These are phyloP conservation scores for Fragum whitleyi DNA, from an alignment of 2,888 invertebrate genomes.

Conservation along the genomic window DNA sequence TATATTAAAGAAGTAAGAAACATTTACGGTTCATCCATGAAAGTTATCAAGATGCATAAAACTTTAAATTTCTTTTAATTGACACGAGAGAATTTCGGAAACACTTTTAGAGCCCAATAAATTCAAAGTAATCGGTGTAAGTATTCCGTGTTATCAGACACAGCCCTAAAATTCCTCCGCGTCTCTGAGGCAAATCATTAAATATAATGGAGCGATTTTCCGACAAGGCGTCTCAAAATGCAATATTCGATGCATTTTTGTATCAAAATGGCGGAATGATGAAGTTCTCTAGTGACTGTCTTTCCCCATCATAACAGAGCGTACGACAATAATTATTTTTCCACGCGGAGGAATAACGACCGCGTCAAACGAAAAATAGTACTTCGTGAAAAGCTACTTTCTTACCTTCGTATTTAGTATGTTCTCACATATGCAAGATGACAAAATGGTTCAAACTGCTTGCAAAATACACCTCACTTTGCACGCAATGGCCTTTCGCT, in stretches of 20 bases:
- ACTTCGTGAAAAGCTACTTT: background rate
- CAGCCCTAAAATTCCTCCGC: background rate
- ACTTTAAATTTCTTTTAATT: background rate
- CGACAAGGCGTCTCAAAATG: constrained; percentile 12
- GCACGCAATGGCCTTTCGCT: too few species aligned
- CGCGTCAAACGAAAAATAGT: background rate
- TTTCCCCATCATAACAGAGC: constrained; percentile 31
- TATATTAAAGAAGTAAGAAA: too few species aligned
- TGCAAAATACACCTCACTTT: too few species aligned
- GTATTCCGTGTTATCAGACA: constrained; percentile 1
- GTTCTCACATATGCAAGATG: too few species aligned
- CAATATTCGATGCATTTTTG: constrained; percentile 27
- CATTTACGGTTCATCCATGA: background rate
- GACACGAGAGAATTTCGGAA: background rate
- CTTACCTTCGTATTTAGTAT: too few species aligned
- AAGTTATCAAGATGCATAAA: background rate
- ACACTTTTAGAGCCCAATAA: background rate
- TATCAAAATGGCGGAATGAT: background rate
- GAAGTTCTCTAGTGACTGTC: constrained; percentile 34
- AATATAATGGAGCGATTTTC: constrained; percentile 2
- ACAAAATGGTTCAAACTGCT: too few species aligned
- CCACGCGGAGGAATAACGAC: constrained; percentile 27
- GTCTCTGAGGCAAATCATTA: background rate
- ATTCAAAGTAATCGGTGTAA: background rate
- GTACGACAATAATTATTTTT: constrained; percentile 34